Evolutionary conservation across 2,797 vertebrate genomes (phyloP), one percentile per base, ranked within the genome.

Genomic region (Rachycentron canadum): DNA sequence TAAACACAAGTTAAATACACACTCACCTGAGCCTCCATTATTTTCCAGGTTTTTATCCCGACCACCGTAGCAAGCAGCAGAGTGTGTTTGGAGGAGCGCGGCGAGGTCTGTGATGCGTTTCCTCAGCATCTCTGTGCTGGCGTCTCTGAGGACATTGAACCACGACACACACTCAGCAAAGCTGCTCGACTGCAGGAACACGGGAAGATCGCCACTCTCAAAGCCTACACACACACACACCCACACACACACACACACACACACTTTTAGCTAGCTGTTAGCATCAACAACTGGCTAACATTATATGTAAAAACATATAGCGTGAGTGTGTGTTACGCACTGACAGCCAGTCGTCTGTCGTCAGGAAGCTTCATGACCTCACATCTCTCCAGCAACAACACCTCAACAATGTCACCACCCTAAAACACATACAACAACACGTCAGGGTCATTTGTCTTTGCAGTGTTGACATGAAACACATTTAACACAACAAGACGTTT

Each of bases 321-420:
- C 10, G 34, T 10, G 1, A n/a, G 13, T 32, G 62, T 30, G 34
- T 36, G 50, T 32, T 16, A 77, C 78, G 43, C 9, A 84, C 78
- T 52, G 38, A 84, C 45, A 45, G 50, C n/a, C 38, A 85, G 73
- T 7, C 16, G 68, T 41, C 50, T 68, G 47, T 49, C 12, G 0
- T 41, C 66, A 21, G 69, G 73, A 57, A 70, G 45, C 61, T 63
- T 83, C 52, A 26, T 56, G 0, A 80, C 43, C 0, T 74, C 71
- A 59, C 73, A 86, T 60, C 28, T 79, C 77, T 86, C 84, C 69
- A 83, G 9, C 52, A 77, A 61, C 53, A 85, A 11, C 16, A 85
- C 72, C 49, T 85, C 79, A 0, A 79, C 63, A 9, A 82, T 63
- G 0, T 52, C 53, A 4, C 80, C 76, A 0, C 50, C 65, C 76